Conservation (phyloP, 2,797 vertebrate genomes). For the Gadopsis marmoratus region DNA sequence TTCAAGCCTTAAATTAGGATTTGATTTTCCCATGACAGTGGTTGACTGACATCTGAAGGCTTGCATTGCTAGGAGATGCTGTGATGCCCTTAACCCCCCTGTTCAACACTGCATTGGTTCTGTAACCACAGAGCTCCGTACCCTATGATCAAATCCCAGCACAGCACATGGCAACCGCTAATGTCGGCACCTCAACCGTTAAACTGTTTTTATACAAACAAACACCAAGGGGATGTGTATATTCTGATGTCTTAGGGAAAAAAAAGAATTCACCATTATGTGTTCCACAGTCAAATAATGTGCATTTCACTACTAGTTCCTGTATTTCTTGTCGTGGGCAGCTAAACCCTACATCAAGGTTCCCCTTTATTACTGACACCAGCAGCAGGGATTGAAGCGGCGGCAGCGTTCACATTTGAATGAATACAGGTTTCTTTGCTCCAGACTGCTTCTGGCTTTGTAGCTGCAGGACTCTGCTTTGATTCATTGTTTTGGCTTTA, state of each 20-base stretch:
- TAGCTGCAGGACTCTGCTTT: conserved; percentile 35
- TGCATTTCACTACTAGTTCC: background rate
- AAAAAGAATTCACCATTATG: background rate
- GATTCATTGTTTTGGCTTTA: conserved; percentile 55
- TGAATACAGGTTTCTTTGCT: conserved; percentile 16
- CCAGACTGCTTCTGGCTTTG: conserved; percentile 10
- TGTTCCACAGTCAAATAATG: background rate
- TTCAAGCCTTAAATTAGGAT: background rate
- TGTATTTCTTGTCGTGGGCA: conserved; percentile 3
- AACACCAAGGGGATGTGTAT: background rate
- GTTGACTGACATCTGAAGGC: background rate
- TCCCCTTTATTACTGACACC: conserved; percentile 9
- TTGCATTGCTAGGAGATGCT: background rate
- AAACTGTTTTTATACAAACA: background rate
- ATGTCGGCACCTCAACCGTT: too few relatives aligned
- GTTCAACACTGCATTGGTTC: background rate
- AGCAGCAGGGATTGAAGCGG: background rate
- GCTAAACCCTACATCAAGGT: background rate
- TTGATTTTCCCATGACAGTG: background rate
- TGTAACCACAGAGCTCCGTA: background rate
- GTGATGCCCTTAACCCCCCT: background rate
- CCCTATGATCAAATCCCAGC: background rate
- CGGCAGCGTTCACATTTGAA: conserved; percentile 31
- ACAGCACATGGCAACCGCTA: too few relatives aligned
- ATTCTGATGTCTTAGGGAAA: background rate